phyloP scores from a whole-genome alignment of 2,888 invertebrate genomes.

The Crematogaster levior region DNA sequence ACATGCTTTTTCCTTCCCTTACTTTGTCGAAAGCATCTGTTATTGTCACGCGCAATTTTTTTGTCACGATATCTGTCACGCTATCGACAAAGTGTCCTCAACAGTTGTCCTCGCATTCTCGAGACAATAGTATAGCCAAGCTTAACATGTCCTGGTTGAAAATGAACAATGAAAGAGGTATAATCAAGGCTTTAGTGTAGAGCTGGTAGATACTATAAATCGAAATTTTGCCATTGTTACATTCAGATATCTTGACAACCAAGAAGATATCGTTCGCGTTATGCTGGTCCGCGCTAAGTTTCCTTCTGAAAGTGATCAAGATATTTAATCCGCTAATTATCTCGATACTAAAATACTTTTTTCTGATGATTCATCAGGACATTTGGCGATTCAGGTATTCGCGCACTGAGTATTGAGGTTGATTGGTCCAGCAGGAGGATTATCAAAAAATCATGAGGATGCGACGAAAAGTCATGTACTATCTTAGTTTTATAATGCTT shows the following conservation, averaged over 20 bases:
- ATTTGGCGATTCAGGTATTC: constrained; percentile 59
- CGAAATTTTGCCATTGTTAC: constrained; percentile 54
- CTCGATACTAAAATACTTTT: constrained; percentile 69
- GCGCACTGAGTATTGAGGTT: constrained; percentile 68
- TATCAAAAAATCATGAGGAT: constrained; percentile 67
- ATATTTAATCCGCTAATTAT: constrained; percentile 70
- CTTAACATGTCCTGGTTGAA: not conserved
- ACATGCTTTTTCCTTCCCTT: not conserved
- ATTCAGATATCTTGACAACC: constrained; percentile 14
- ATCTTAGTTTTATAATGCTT: constrained; percentile 45
- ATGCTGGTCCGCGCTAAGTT: constrained; percentile 12
- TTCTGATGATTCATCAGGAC: constrained; percentile 38
- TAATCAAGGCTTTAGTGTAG: constrained; percentile 39
- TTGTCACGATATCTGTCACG: not conserved
- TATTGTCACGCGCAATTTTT: not conserved
- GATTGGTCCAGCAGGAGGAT: constrained; percentile 53
- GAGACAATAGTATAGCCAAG: not conserved
- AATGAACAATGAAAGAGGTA: constrained; percentile 24
- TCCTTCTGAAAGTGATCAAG: no score
- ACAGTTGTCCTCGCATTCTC: not conserved
- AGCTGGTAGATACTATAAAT: constrained; percentile 46
- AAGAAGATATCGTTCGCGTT: constrained; percentile 49
- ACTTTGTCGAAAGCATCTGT: not conserved
- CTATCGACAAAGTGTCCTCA: not conserved
- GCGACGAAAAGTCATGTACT: constrained; percentile 66